Percentiles rank a stretch among this genome's conserved stretches.
Conservation (phyloP, 2,797 vertebrate genomes). For the Squalus acanthias region DNA sequence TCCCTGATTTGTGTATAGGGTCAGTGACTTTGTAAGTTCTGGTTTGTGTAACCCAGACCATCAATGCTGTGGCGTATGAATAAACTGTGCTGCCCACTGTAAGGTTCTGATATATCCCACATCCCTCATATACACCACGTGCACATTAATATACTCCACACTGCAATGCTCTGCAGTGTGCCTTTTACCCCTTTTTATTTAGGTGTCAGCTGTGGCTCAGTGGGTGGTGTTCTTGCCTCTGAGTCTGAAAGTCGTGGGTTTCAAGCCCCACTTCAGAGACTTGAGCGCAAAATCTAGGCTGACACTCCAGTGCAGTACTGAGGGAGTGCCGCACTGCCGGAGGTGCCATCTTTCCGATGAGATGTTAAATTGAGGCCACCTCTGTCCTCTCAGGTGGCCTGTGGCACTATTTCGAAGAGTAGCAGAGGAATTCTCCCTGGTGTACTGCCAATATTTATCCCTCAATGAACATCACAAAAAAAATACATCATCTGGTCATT, state of each 20-base stretch:
- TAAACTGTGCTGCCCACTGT: neutral
- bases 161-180: neutral
- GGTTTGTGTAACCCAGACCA: neutral
- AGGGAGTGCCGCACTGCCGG: neutral
- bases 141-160: neutral
- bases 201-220: neutral
- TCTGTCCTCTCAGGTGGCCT: neutral
- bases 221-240: neutral
- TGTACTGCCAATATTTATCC: too few relatives aligned
- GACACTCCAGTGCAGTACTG: neutral
- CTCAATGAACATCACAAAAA: neutral
- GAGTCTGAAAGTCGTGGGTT: neutral
- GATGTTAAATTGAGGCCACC: neutral
- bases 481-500: neutral
- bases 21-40: neutral
- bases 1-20: neutral
- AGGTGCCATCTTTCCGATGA: neutral
- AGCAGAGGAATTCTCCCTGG: neutral
- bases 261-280: neutral
- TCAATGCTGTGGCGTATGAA: neutral
- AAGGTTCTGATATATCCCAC: neutral
- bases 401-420: neutral
- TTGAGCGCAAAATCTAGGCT: neutral
- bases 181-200: neutral
- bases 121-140: neutral